phyloP scores from a whole-genome alignment of 2,113 vertebrate genomes.

The Galemys pyrenaicus region DNA sequence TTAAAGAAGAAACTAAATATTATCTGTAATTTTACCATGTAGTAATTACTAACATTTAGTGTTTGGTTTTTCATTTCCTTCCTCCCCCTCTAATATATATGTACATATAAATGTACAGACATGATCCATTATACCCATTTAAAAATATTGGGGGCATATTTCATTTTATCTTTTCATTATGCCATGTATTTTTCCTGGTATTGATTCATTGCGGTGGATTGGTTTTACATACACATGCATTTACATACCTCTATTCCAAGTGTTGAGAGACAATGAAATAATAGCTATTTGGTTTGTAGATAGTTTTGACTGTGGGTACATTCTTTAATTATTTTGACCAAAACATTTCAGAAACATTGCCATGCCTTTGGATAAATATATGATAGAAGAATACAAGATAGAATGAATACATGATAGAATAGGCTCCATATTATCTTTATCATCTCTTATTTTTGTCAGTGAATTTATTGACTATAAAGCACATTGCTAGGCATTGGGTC shows the following conservation, averaged over 20 bases:
- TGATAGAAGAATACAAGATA: not conserved
- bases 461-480: not conserved
- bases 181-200: not conserved
- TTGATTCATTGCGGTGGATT: not conserved
- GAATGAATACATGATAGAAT: too few species aligned
- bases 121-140: not conserved
- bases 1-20: constrained; percentile 7
- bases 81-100: not conserved
- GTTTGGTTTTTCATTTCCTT: not conserved
- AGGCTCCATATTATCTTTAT: not conserved
- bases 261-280: constrained; percentile 21
- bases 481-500: not conserved
- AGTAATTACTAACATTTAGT: not conserved
- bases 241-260: not conserved
- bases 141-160: not conserved
- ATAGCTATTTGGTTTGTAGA: not conserved
- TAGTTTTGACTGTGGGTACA: not conserved
- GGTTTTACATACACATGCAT: not conserved
- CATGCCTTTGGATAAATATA: constrained; percentile 13
- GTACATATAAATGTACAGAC: not conserved
- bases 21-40: not conserved
- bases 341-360: constrained; percentile 9
- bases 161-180: not conserved
- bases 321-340: not conserved
- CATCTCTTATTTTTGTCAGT: constrained; percentile 18